Evolutionary conservation across 1,140 invertebrate genomes (phyloP).

Genomic region (Glossosoma conforme): DNA sequence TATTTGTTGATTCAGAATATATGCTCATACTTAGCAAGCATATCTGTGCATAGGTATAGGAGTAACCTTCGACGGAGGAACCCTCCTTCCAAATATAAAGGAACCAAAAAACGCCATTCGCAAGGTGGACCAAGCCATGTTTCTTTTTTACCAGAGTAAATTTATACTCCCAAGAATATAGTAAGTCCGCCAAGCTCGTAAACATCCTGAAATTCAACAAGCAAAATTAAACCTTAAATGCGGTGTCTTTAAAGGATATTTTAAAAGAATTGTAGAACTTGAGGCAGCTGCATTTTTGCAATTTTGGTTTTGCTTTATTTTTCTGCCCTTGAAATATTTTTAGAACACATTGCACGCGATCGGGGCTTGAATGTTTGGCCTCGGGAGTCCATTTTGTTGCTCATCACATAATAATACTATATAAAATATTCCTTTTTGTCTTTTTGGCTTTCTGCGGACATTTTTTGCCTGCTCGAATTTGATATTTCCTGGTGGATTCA

Average conservation of each 20-base stretch:
- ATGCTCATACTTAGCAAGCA: no score
- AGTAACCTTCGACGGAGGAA: no score
- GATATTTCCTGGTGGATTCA: constrained; percentile 28
- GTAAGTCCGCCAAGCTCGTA: constrained; percentile 14
- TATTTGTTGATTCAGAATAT: no score
- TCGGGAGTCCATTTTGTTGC: not conserved
- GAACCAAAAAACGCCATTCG: constrained; percentile 27
- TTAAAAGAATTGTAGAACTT: not conserved
- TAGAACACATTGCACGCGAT: constrained; percentile 23
- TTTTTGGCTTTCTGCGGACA: constrained; percentile 24
- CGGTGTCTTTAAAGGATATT: no score
- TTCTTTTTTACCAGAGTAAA: constrained; percentile 25
- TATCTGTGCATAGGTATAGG: no score
- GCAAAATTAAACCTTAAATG: no score
- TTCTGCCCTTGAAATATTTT: constrained; percentile 31
- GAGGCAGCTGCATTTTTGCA: constrained; percentile 21
- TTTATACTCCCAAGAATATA: constrained; percentile 25
- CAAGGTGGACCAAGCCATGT: constrained; percentile 28
- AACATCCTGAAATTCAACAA: no score
- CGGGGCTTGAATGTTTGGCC: not conserved
- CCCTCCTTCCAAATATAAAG: constrained; percentile 22
- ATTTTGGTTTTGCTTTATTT: constrained; percentile 28
- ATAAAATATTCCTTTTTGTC: constrained; percentile 10
- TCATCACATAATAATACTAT: not conserved
- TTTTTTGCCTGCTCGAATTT: constrained; percentile 22